Base-by-base conservation (phyloP, 2,888 invertebrate genomes). In the Aspidiotus destructor region DNA sequence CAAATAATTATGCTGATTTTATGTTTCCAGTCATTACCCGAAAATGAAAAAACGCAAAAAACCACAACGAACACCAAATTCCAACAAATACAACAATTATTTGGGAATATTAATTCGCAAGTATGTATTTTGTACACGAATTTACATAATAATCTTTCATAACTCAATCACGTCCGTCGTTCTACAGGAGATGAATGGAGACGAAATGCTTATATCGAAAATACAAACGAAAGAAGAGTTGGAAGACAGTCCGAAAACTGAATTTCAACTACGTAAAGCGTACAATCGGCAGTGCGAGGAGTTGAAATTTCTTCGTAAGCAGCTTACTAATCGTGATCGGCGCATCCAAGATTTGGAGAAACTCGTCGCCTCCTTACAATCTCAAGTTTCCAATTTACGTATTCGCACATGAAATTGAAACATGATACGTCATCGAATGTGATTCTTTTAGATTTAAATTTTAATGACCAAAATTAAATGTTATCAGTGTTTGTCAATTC, bases 271-370 rank as follows among this genome's bases (percentile, higher is more conserved):
- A 73, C 85, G 86, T 72, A 79, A 86, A 73, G 88, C 89, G 0
- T 90, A 86, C 76, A 84, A 86, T 75, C 83, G 84, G 42, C 90
- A 92, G 79, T 83, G 84, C 52, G 89, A 90, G 73, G 92, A 92
- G 79, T 80, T 92, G 62, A 82, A 87, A 72, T 81, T 87, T 73
- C 82, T 90, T 55, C 86, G 87, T 74, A 85, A 88, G 72, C 89
- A 91, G 76, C 79, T 92, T 55, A 82, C 85, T 17, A 84, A 86
- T 76, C 88, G 89, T 74, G 92, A 92, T 75, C 82, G 86, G 73
- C 81, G 88, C 60, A 87, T 92, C 17, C 84, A 86, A 69, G 91
- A 92, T 75, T 79, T 93, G 41, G 92, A 93, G 76, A 86, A 87
- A 68, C 85, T 88, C 74, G 77, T 88, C 10, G 82, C 84, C 53